phyloP scores from a whole-genome alignment of 2,797 vertebrate species.

The Pelodytes ibericus region DNA sequence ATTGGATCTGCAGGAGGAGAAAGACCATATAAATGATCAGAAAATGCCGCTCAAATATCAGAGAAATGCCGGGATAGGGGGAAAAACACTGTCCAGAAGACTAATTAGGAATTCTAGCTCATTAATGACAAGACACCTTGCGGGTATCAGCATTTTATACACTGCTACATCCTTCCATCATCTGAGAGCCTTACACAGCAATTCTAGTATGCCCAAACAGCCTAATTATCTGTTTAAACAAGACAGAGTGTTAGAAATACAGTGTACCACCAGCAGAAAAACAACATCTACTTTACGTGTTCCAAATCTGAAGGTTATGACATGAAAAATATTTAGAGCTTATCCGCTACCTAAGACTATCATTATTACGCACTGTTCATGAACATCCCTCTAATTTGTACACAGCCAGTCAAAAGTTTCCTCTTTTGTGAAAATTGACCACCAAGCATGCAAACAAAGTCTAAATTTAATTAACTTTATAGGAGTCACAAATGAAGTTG shows the following conservation, averaged over 20 bases:
- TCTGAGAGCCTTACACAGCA: conserved; percentile 46
- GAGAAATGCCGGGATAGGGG: conserved; percentile 14
- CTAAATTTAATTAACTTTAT: no score
- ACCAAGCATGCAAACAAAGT: no score
- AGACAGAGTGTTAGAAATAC: not conserved
- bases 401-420: not conserved
- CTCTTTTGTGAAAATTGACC: not conserved
- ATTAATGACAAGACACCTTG: conserved; percentile 49
- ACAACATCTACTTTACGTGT: not conserved
- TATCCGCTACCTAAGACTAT: not conserved
- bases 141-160: conserved; percentile 37
- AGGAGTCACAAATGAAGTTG: no score
- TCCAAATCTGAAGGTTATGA: not conserved
- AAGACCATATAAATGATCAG: not conserved
- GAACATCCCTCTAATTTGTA: not conserved
- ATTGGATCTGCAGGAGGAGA: no score
- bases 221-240: conserved; percentile 44
- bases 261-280: not conserved
- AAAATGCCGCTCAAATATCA: conserved; percentile 5
- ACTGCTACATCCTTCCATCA: conserved; percentile 45
- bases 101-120: conserved; percentile 40
- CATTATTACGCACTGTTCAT: not conserved
- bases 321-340: not conserved
- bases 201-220: conserved; percentile 26
- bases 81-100: conserved; percentile 21